These are phyloP conservation scores for Colaptes auratus DNA, from an alignment of 2,113 vertebrate species.

Conservation along the genomic window DNA sequence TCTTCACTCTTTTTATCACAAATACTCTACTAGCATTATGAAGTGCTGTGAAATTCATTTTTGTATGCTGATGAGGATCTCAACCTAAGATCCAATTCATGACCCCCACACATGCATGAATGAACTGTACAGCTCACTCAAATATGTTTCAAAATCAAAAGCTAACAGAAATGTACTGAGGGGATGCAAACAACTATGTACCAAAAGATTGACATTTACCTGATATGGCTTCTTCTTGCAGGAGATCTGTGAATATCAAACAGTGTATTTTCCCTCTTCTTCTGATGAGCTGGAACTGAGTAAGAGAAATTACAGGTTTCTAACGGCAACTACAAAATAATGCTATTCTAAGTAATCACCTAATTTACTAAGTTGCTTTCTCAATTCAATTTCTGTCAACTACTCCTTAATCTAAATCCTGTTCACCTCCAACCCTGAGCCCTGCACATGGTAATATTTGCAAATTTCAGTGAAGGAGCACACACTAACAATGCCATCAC, in stretches of 20 bases:
- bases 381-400: neutral
- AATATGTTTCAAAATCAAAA: neutral
- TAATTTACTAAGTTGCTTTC: neutral
- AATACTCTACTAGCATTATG: neutral
- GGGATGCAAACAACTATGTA: neutral
- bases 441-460: neutral
- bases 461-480: neutral
- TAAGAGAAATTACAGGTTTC: neutral
- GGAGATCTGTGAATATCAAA: slow-evolving; percentile 98
- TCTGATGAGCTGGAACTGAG: slow-evolving; percentile 94
- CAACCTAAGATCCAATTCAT: neutral
- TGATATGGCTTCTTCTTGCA: slow-evolving; percentile 98
- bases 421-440: neutral
- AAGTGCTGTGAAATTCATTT: neutral
- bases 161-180: neutral
- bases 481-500: neutral
- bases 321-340: neutral
- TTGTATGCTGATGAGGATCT: neutral
- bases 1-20: neutral
- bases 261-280: slow-evolving; percentile 92
- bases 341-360: neutral
- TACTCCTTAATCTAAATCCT: neutral
- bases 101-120: accelerated
- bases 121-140: neutral
- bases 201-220: slow-evolving; percentile 73